These are phyloP conservation scores for Choloepus didactylus DNA, from an alignment of 2,797 vertebrate species.

Conservation along the genomic window DNA sequence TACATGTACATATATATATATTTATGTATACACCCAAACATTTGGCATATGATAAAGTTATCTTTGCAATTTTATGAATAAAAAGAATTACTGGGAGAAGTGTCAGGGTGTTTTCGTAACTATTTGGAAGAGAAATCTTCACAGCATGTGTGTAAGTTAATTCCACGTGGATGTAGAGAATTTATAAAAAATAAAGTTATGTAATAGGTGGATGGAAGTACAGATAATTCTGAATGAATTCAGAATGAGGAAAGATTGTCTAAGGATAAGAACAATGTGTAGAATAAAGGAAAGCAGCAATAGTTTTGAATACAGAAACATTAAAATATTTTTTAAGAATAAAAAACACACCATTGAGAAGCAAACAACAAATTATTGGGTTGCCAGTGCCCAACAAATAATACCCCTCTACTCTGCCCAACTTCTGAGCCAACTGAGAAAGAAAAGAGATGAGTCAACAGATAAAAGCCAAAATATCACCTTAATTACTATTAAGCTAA, in stretches of 20 bases:
- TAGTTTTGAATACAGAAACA: neutral
- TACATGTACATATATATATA: no score
- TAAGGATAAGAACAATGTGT: neutral
- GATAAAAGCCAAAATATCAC: neutral
- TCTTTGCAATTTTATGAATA: neutral
- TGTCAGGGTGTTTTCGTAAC: slow-evolving; percentile 24
- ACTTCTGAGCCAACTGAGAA: neutral
- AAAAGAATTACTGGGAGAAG: neutral
- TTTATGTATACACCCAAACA: neutral
- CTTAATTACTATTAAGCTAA: neutral
- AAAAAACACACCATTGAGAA: neutral
- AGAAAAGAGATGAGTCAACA: neutral
- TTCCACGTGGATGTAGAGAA: slow-evolving; percentile 29
- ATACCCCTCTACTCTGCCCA: neutral
- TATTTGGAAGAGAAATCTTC: slow-evolving; percentile 17
- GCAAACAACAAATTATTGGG: neutral
- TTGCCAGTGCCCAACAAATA: neutral
- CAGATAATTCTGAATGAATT: neutral
- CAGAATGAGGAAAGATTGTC: neutral
- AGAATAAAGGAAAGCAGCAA: neutral
- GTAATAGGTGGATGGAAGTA: neutral
- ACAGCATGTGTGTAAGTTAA: neutral
- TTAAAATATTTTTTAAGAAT: neutral
- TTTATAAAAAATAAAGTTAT: neutral
- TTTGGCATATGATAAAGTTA: neutral